Percentiles rank a stretch among this genome's conserved stretches.
phyloP scores from a whole-genome alignment of 2,113 vertebrate species.

The Elephantulus edwardii region DNA sequence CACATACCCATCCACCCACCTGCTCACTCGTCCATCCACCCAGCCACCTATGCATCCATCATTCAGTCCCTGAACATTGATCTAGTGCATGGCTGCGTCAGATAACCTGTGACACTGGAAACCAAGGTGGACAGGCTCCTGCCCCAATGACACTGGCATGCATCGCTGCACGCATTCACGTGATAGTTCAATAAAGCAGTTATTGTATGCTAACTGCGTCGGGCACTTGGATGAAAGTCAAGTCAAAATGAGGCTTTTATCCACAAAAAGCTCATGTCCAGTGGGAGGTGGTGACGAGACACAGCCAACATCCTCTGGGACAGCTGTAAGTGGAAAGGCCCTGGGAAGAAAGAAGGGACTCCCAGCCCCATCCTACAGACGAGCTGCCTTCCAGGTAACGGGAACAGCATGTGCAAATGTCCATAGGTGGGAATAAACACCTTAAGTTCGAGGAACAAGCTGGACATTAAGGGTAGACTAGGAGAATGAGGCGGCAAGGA shows the following conservation, averaged over 20 bases:
- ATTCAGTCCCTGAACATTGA: neutral
- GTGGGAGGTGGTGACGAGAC: fast-evolving
- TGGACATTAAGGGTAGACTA: neutral
- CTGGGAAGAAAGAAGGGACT: neutral
- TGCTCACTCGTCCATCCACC: neutral
- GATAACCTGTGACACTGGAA: neutral
- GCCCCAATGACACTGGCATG: neutral
- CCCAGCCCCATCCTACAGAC: neutral
- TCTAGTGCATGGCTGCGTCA: neutral
- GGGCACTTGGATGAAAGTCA: neutral
- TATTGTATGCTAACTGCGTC: neutral
- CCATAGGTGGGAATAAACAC: neutral
- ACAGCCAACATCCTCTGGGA: neutral
- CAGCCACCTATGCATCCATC: neutral
- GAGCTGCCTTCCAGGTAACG: neutral
- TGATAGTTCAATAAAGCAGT: neutral
- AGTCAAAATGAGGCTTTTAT: neutral
- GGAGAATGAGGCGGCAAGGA: fast-evolving
- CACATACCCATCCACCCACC: too few relatives aligned
- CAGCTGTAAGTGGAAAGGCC: neutral
- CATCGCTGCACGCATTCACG: neutral
- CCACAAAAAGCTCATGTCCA: neutral
- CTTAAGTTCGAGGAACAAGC: neutral
- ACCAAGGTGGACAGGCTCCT: neutral
- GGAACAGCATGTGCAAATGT: neutral